These are phyloP conservation scores for Chaetoderma sp. DNA, from an alignment of 2,888 invertebrate species.

Conservation along the genomic window DNA sequence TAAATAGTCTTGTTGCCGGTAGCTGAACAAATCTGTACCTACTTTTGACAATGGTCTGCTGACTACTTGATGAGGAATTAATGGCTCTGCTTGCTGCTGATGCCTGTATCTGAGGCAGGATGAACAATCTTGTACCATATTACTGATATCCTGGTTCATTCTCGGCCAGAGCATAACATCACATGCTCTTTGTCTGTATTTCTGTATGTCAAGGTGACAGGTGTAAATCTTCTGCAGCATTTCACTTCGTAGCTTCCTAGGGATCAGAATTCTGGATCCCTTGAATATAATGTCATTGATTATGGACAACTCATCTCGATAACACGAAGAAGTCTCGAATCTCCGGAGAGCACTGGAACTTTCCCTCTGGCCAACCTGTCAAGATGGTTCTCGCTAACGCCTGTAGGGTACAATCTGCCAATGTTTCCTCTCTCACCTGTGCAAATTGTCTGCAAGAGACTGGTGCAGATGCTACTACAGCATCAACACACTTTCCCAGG, in stretches of 20 bases:
- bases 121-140: neutral
- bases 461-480: neutral
- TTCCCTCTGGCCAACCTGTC: constrained; percentile 14
- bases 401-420: neutral
- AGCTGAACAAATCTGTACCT: neutral
- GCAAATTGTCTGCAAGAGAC: constrained; percentile 8
- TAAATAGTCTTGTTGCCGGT: too few species aligned
- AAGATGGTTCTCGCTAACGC: constrained; percentile 3
- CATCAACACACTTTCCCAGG: constrained; percentile 9
- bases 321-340: constrained; percentile 11
- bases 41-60: neutral
- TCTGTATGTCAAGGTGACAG: constrained; percentile 19
- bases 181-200: constrained; percentile 21
- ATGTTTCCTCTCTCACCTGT: constrained; percentile 4
- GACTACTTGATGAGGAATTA: neutral
- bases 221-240: constrained; percentile 20
- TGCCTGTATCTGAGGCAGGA: neutral
- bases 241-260: neutral
- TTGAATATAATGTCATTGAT: constrained; percentile 7
- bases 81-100: neutral
- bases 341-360: neutral
- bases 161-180: constrained; percentile 24
- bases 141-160: too few species aligned
- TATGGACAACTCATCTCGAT: constrained; percentile 5
- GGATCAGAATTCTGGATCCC: constrained; percentile 16